Evolutionary conservation across 2,113 vertebrate species (phyloP).

Genomic region (Glaucomys volans): DNA sequence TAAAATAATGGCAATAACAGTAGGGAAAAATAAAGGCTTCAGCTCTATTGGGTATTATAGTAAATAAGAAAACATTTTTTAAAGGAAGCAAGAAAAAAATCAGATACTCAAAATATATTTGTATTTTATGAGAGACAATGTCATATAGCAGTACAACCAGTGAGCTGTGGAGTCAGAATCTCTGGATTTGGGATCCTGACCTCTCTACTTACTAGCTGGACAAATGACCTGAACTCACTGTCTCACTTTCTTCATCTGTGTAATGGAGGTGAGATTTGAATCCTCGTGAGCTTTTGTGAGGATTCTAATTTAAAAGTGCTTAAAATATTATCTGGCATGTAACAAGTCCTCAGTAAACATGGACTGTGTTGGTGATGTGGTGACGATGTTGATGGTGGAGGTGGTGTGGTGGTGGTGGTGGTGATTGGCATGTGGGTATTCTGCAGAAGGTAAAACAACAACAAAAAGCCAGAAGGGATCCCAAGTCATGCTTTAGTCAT

Average conservation of each 20-base stretch:
- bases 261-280: not conserved
- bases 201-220: not conserved
- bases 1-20: slow-evolving; percentile 15
- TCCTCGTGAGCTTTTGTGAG: not conserved
- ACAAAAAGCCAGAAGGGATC: not conserved
- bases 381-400: not conserved
- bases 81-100: slow-evolving; percentile 14
- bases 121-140: slow-evolving; percentile 22
- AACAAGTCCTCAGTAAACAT: not conserved
- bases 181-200: not conserved
- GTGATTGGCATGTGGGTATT: not conserved
- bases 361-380: not conserved
- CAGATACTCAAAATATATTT: slow-evolving; percentile 15
- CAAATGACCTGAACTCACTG: not conserved
- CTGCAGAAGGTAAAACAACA: not conserved
- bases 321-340: not conserved
- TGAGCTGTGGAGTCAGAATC: not conserved
- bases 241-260: not conserved
- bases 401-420: accelerated
- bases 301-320: slow-evolving; percentile 28
- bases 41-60: not conserved
- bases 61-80: not conserved
- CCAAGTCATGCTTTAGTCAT: not conserved
- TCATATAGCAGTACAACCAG: not conserved
- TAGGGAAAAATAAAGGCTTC: not conserved